Percentiles rank a stretch among this genome's conserved stretches.
Conservation (phyloP, 2,113 vertebrate genomes). For the Syngnathus typhle region DNA sequence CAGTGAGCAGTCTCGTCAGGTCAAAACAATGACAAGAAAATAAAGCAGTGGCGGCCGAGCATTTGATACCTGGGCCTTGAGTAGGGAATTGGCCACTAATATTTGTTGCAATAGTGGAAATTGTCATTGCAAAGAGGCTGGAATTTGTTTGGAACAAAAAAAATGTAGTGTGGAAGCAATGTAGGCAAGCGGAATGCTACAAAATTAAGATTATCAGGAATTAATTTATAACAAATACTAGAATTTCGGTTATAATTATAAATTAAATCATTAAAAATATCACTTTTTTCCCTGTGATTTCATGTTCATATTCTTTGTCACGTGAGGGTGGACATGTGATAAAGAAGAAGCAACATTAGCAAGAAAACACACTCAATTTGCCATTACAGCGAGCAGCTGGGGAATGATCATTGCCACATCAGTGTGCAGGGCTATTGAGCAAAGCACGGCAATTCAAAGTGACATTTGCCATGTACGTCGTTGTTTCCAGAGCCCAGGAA, state of each 20-base stretch:
- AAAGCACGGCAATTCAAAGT: conserved; percentile 45
- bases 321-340: conserved; percentile 8
- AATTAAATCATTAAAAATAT: too few relatives aligned
- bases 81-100: too few relatives aligned
- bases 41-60: background rate
- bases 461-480: conserved; percentile 24
- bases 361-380: conserved; percentile 28
- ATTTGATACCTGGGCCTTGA: background rate
- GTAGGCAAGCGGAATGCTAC: background rate
- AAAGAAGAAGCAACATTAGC: conserved; percentile 13
- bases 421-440: conserved; percentile 35
- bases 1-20: conserved; percentile 29
- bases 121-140: background rate
- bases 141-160: background rate
- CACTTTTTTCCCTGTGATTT: too few relatives aligned
- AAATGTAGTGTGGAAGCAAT: background rate
- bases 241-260: too few relatives aligned
- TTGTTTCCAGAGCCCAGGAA: conserved; percentile 13
- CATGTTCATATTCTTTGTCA: background rate
- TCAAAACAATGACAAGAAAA: conserved; percentile 32
- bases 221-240: too few relatives aligned
- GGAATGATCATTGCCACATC: conserved; percentile 39
- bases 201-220: background rate
- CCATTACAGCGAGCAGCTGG: conserved; percentile 43
- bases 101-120: background rate